A percentile compares a stretch with the other conserved stretches of the same genome.
Conservation (phyloP, 2,113 vertebrate genomes). For the Orthonyx spaldingii region DNA sequence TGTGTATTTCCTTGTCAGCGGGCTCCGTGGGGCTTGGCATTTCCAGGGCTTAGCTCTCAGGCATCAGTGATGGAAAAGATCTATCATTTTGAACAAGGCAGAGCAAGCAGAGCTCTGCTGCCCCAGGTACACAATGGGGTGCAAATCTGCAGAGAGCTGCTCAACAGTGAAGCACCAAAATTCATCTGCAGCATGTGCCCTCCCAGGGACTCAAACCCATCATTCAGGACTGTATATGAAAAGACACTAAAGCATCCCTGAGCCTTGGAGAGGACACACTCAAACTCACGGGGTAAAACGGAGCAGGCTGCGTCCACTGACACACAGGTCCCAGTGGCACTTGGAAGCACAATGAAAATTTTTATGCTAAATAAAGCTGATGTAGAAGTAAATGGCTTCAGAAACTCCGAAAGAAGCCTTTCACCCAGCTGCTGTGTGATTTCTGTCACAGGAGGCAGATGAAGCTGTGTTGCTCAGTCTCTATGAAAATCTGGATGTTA, state of each 20-base stretch:
- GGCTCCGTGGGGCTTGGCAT: not conserved
- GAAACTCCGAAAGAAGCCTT: not conserved
- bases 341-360: not conserved
- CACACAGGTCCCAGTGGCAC: not conserved
- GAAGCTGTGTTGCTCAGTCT: not conserved
- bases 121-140: not conserved
- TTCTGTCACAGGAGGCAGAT: not conserved
- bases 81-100: not conserved
- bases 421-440: not conserved
- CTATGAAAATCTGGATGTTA: not conserved
- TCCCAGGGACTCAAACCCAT: not conserved
- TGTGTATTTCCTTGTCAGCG: not conserved
- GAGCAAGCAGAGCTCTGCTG: not conserved
- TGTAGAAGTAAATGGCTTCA: not conserved
- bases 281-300: not conserved
- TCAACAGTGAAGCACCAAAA: not conserved
- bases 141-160: not conserved
- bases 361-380: not conserved
- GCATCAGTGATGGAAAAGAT: not conserved
- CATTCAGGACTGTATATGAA: not conserved
- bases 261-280: not conserved
- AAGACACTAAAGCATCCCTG: not conserved
- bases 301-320: fast-evolving
- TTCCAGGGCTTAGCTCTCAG: not conserved
- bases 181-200: not conserved